Base-by-base conservation (phyloP, 2,888 invertebrate species). In the Zhuqinia jingwanae region DNA sequence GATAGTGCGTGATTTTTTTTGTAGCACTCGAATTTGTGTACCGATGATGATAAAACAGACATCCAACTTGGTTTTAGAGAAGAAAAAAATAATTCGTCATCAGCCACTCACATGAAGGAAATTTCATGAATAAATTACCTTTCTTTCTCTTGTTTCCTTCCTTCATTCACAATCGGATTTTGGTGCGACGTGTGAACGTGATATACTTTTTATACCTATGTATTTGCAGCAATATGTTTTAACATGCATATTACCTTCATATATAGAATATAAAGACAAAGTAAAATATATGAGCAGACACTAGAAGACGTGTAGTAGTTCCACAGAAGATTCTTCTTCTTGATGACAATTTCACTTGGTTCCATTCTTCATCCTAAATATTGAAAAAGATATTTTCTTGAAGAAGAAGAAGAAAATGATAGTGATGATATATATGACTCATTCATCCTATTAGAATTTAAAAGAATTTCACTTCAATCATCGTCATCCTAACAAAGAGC, bases 71-170 rank as follows among this genome's bases (percentile, higher is more conserved):
- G n/a, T n/a, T n/a, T n/a, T n/a, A n/a, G n/a, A n/a, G n/a, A 11
- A 25, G 2, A 60, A 17, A 25, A 60, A 25, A 25, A 25, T 25
- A 1, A 27, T 25, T 22, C 25, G 25, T 25, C 22, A 8, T n/a
- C n/a, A n/a, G n/a, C n/a, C 50, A 79, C 47, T 3, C 36, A 36
- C 36, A 36, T 8, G 56, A 53, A 30, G 27, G 45, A 73, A 42
- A 45, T 81, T 60, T 60, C 58, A 81, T 81, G 81, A 81, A 81
- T 81, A 81, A 81, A 81, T 81, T 81, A 81, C 42, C 63, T 27
- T 78, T 63, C 36, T 36, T 36, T 36, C 5, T 36, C 36, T 6
- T 36, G n/a, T n/a, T n/a, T 36, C 20, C 5, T 77, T 17, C 50
- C 1, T 80, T 68, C 53, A 53, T 47, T 80, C 47, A 22, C 22